These are phyloP conservation scores for Eudemis profundana DNA, from an alignment of 2,888 invertebrate species.

Conservation along the genomic window DNA sequence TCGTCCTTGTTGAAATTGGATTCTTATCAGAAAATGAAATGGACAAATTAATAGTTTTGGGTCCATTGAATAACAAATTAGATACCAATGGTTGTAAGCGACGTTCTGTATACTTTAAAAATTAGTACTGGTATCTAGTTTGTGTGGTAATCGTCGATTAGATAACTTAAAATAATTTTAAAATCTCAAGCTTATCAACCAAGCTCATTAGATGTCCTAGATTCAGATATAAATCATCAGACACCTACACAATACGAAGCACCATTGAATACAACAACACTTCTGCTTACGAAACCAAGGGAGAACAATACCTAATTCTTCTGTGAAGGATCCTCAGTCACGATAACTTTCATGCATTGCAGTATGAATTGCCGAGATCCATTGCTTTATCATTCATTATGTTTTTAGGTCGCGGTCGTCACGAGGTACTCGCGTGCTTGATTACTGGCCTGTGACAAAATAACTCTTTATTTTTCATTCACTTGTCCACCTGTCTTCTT, in stretches of 20 bases:
- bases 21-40: constrained; percentile 13
- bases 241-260: not conserved
- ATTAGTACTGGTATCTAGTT: not conserved
- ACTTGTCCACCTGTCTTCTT: constrained; percentile 46
- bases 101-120: not conserved
- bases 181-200: constrained; percentile 52
- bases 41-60: constrained; percentile 3
- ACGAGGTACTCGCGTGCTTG: constrained; percentile 58
- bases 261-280: not conserved
- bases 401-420: constrained; percentile 65
- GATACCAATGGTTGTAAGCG: not conserved
- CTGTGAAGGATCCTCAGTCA: constrained; percentile 41
- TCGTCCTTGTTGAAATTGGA: not conserved
- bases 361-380: constrained; percentile 58
- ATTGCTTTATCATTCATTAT: constrained; percentile 61
- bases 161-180: constrained; percentile 48
- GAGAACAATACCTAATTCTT: not conserved
- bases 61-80: not conserved
- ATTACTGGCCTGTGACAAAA: constrained; percentile 29
- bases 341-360: constrained; percentile 48
- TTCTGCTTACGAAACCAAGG: not conserved
- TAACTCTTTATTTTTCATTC: constrained; percentile 53
- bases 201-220: constrained; percentile 54
- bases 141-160: constrained; percentile 47
- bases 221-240: constrained; percentile 45